Conservation (phyloP, 1,140 invertebrate genomes). For the Rhyzopertha dominica region DNA sequence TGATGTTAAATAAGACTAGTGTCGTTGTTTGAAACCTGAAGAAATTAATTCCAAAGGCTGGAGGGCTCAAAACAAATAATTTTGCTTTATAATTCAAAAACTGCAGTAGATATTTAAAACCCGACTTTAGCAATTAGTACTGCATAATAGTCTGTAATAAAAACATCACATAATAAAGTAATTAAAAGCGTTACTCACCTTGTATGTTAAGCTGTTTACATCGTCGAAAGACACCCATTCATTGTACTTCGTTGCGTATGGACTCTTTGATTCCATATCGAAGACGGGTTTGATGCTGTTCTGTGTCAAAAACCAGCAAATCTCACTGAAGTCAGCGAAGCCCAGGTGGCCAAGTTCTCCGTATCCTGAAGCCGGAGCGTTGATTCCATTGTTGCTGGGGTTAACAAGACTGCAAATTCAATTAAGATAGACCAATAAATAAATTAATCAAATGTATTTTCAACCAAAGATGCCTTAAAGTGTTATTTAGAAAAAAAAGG, state of each 20-base stretch:
- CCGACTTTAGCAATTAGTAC: too few species aligned
- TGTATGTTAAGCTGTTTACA: slow-evolving; percentile 63
- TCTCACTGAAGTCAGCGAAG: slow-evolving; percentile 63
- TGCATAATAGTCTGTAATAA: too few species aligned
- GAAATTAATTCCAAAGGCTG: too few species aligned
- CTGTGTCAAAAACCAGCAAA: slow-evolving; percentile 60
- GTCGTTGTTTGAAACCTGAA: too few species aligned
- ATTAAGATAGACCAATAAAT: background rate
- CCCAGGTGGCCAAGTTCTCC: slow-evolving; percentile 62
- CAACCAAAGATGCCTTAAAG: too few species aligned
- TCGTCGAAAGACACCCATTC: slow-evolving; percentile 92
- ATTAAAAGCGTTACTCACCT: slow-evolving; percentile 51
- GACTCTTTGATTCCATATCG: slow-evolving; percentile 66
- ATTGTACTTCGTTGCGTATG: slow-evolving; percentile 65
- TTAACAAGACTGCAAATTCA: slow-evolving; percentile 57
- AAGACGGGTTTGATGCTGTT: slow-evolving; percentile 52
- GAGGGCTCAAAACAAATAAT: too few species aligned
- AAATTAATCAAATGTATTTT: too few species aligned
- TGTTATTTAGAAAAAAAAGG: too few species aligned
- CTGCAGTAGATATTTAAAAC: too few species aligned
- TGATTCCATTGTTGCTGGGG: slow-evolving; percentile 57
- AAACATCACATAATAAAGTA: too few species aligned
- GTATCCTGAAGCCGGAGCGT: slow-evolving; percentile 64
- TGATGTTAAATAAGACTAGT: too few species aligned
- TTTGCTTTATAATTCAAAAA: too few species aligned